These are phyloP conservation scores for Graptemys geographica DNA, from an alignment of 2,797 vertebrate genomes.

Conservation along the genomic window DNA sequence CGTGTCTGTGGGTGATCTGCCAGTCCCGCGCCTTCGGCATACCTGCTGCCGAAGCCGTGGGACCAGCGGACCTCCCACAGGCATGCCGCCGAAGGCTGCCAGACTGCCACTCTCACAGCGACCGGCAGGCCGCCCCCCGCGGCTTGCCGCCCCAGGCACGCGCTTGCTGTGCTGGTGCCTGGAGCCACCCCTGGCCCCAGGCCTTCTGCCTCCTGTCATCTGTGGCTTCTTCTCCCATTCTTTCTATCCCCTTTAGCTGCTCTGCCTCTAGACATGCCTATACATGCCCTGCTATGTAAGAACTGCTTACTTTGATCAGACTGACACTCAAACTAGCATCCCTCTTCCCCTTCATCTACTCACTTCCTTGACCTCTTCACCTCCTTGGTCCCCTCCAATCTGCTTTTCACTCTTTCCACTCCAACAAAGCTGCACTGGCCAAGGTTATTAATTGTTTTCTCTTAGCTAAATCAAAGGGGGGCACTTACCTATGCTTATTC, in stretches of 20 bases:
- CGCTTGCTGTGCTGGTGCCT: no score
- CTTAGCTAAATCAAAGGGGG: not conserved
- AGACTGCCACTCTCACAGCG: no score
- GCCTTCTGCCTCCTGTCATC: not conserved
- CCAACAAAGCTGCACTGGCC: not conserved
- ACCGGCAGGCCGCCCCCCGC: no score
- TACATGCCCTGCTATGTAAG: not conserved
- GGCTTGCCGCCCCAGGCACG: no score
- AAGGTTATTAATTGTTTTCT: not conserved
- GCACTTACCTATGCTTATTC: not conserved
- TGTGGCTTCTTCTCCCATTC: not conserved
- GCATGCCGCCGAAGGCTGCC: no score
- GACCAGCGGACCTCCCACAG: no score
- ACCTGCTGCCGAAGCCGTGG: no score
- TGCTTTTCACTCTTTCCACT: not conserved
- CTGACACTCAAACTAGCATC: not conserved
- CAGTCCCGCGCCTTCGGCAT: no score
- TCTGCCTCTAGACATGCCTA: not conserved
- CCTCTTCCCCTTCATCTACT: not conserved
- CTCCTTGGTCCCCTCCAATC: not conserved
- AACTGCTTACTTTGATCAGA: constrained; percentile 1
- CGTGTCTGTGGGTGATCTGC: no score
- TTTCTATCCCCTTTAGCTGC: not conserved
- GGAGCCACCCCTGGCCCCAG: not conserved
- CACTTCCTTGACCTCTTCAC: not conserved